Conservation (phyloP, 2,888 invertebrate genomes). For the Halictus ligatus region DNA sequence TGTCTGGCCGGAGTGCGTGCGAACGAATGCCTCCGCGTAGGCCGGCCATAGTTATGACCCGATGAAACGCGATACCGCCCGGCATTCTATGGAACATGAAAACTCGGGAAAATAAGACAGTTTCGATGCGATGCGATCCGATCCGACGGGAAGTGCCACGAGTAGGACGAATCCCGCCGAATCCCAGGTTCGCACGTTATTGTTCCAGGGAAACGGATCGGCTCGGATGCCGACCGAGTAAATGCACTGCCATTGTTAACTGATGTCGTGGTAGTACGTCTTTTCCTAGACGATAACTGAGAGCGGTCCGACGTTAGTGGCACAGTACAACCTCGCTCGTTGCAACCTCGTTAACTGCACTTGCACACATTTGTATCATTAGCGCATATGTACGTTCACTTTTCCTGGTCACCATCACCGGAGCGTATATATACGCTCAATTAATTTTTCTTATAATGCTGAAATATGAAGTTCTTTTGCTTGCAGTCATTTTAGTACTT, state of each 20-base stretch:
- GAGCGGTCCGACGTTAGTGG: background rate
- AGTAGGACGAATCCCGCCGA: background rate
- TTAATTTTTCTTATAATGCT: no score
- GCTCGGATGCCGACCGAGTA: background rate
- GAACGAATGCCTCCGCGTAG: constrained; percentile 49
- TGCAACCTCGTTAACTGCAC: background rate
- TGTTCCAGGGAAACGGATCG: constrained; percentile 1
- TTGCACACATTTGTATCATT: no score
- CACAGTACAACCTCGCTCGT: background rate
- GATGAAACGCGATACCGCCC: constrained; percentile 48
- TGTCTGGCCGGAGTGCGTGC: constrained; percentile 43
- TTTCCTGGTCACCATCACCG: no score
- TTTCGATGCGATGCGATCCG: background rate
- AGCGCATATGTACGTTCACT: no score
- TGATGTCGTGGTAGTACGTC: background rate
- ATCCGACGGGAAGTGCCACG: background rate
- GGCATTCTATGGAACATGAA: constrained; percentile 23
- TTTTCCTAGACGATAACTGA: background rate
- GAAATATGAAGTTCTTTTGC: no score
- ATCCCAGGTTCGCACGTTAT: constrained; percentile 12
- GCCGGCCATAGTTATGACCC: constrained; percentile 37
- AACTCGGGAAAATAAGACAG: constrained; percentile 27
- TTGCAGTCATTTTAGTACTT: no score
- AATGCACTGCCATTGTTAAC: background rate
- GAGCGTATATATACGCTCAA: no score